Evolutionary conservation across 2,888 invertebrate species (phyloP).

Genomic region (Lochmaea capreae): DNA sequence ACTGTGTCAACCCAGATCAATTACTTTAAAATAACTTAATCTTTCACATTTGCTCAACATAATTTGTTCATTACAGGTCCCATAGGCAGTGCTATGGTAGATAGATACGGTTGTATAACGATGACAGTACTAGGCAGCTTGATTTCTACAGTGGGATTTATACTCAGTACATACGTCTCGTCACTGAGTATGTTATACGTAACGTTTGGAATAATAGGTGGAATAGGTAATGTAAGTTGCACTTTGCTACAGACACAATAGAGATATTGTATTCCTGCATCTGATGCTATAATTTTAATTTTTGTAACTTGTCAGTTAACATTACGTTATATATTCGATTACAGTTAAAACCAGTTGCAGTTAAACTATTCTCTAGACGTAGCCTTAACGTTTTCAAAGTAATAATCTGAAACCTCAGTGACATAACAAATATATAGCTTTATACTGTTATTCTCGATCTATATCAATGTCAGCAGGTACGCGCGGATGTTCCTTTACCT

Average conservation of each 20-base stretch:
- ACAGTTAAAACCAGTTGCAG: neutral
- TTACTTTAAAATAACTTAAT: too few relatives aligned
- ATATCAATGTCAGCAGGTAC: too few relatives aligned
- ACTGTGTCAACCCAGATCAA: too few relatives aligned
- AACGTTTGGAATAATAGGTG: conserved; percentile 88
- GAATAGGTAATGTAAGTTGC: conserved; percentile 68
- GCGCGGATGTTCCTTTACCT: too few relatives aligned
- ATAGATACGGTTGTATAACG: conserved; percentile 76
- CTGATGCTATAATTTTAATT: neutral
- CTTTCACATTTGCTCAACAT: too few relatives aligned
- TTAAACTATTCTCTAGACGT: neutral
- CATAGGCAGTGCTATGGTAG: conserved; percentile 85
- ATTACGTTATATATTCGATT: neutral
- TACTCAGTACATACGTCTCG: conserved; percentile 77
- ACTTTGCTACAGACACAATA: neutral
- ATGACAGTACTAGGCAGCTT: conserved; percentile 73
- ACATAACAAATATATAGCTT: too few relatives aligned
- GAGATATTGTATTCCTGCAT: neutral
- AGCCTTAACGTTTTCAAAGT: neutral
- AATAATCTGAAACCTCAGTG: too few relatives aligned
- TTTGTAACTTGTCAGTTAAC: neutral
- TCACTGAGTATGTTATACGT: conserved; percentile 84
- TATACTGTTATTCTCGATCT: too few relatives aligned
- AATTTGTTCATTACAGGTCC: conserved; percentile 76
- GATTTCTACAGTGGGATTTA: conserved; percentile 80